Conservation (phyloP, 1,140 invertebrate genomes). For the Drosophila mojavensis region DNA sequence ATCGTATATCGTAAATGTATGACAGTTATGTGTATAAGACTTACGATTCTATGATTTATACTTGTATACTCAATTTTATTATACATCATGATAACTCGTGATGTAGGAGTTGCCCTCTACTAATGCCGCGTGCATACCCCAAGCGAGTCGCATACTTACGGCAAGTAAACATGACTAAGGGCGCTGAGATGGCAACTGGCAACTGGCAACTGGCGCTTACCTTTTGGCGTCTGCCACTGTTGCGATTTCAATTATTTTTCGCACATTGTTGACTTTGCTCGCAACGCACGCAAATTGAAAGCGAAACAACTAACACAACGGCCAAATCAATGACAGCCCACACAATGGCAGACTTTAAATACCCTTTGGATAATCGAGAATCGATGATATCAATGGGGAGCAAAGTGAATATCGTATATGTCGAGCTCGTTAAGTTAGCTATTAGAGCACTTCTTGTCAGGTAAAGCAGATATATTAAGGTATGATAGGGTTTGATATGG, state of each 20-base stretch:
- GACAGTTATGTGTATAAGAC: slow-evolving; percentile 4
- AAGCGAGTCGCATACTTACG: slow-evolving; percentile 16
- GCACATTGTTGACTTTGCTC: slow-evolving; percentile 63
- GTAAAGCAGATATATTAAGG: no score
- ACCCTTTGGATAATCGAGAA: no score
- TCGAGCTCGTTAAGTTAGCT: no score
- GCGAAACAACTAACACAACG: slow-evolving; percentile 5
- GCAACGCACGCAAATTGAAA: slow-evolving; percentile 59
- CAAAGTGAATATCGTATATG: no score
- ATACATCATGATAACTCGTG: slow-evolving; percentile 6
- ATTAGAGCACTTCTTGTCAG: no score
- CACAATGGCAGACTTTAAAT: no score
- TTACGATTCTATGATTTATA: slow-evolving; percentile 13
- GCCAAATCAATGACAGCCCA: no score
- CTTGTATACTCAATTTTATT: not conserved
- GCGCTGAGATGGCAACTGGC: not conserved
- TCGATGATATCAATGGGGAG: no score
- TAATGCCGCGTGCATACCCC: slow-evolving; percentile 1
- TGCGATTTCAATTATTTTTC: slow-evolving; percentile 76
- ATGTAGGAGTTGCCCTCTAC: slow-evolving; percentile 4
- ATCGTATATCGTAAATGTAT: no score
- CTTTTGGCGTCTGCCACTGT: slow-evolving; percentile 28
- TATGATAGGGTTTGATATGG: no score
- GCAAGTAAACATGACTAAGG: not conserved
- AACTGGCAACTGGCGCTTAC: slow-evolving; percentile 5